A percentile compares a stretch with the other conserved stretches of the same genome.
phyloP scores from a whole-genome alignment of 2,113 vertebrate species.

The Tapirus terrestris region DNA sequence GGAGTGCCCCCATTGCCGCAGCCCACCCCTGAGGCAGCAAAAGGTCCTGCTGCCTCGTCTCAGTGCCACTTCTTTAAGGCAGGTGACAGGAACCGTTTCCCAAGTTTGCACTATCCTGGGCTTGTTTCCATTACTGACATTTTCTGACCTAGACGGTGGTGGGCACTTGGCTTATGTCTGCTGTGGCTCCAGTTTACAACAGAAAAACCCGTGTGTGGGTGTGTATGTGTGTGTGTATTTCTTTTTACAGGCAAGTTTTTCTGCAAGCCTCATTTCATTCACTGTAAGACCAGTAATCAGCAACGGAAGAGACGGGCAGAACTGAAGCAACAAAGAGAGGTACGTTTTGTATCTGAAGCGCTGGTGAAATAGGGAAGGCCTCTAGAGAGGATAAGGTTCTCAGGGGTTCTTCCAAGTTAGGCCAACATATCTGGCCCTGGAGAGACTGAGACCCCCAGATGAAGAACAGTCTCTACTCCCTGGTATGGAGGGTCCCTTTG shows the following conservation, averaged over 20 bases:
- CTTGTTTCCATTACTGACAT: background rate
- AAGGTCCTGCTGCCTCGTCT: background rate
- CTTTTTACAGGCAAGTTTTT: constrained; percentile 93
- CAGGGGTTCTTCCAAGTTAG: background rate
- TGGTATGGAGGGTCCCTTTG: background rate
- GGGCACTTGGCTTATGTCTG: background rate
- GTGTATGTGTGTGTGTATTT: background rate
- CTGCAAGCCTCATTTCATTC: constrained; percentile 96
- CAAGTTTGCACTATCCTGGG: background rate
- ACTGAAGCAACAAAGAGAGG: constrained; percentile 83
- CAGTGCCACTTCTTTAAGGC: background rate
- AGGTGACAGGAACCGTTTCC: background rate
- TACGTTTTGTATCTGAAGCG: background rate
- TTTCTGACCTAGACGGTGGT: background rate
- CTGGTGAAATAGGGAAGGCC: background rate
- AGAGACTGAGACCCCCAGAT: background rate
- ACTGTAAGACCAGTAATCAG: constrained; percentile 89
- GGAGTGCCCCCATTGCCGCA: rapidly evolving
- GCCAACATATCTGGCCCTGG: background rate
- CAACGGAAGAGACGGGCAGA: constrained; percentile 89
- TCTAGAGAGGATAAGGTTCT: background rate
- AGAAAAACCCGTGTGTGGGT: background rate
- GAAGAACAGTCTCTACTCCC: background rate
- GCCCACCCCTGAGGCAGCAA: background rate
- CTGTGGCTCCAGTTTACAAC: background rate